Base-by-base conservation (phyloP, 2,113 vertebrate genomes). In the Mugil cephalus region DNA sequence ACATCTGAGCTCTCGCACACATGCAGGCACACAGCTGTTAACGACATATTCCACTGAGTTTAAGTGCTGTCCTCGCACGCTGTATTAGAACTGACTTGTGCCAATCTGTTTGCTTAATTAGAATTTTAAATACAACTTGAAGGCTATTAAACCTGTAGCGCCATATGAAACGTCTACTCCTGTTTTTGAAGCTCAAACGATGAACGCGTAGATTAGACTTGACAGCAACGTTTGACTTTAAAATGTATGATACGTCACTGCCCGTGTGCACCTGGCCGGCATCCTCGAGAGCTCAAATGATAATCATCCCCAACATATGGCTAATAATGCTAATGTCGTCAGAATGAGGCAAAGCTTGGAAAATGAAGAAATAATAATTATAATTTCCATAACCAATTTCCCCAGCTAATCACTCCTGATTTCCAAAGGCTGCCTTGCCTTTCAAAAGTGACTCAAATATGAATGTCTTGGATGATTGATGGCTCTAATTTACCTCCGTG, bases 401-500 rank as follows among this genome's bases (percentile, higher is more conserved):
- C 76, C 77, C 70, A 69, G 76, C 66, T 84, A 87, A 82, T 89
- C 82, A 82, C 53, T 74, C 47, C 58, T 80, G 81, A 76, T 82
- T 89, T 74, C 70, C 79, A 85, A 72, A 69, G 82, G 79, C 61
- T 68, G 47, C 53, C 75, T 63, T 74, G 36, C 58, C 71, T 61
- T 90, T 82, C 83, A 86, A 74, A 87, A 89, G 91, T 88, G 15
- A 77, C 87, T 74, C 75, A 84, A 79, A 91, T 79, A 86, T 69
- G 60, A 90, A 74, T 78, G 69, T 82, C 85, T 85, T 10, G n/a
- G 53, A 63, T 93, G 93, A 94, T 85, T 93, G 92, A 94, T 93
- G 62, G 84, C 71, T 91, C 76, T 85, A 93, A 92, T 92, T 93
- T 89, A 90, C 85, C 82, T 82, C 61, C 82, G 73, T 74, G 77